Evolutionary conservation across 2,888 invertebrate species (phyloP).

Genomic region (Eilema depressum): DNA sequence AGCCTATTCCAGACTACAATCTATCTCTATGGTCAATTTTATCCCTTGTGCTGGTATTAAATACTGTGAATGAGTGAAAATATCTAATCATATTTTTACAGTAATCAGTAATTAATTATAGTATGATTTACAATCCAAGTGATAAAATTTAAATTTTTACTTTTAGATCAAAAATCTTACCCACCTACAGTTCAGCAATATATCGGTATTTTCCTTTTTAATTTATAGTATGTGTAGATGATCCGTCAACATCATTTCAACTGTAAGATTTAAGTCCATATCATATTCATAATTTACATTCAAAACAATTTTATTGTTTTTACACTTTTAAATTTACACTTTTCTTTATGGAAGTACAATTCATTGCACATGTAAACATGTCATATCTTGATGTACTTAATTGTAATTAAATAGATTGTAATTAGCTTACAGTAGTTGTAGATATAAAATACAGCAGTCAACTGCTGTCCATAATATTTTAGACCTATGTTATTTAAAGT

Average conservation of each 20-base stretch:
- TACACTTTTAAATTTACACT: too few relatives aligned
- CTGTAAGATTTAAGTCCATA: not conserved
- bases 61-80: too few relatives aligned
- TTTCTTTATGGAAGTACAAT: not conserved
- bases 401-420: not conserved
- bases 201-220: slow-evolving; percentile 9
- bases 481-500: not conserved
- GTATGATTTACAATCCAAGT: not conserved
- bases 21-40: too few relatives aligned
- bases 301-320: too few relatives aligned
- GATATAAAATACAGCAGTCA: not conserved
- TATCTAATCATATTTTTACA: too few relatives aligned
- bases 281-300: not conserved
- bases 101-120: too few relatives aligned
- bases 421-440: not conserved
- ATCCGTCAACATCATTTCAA: not conserved
- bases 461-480: not conserved
- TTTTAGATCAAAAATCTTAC: slow-evolving; percentile 10
- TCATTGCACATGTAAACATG: not conserved
- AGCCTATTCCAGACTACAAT: too few relatives aligned
- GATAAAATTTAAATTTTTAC: not conserved
- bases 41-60: not conserved
- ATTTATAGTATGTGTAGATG: not conserved
- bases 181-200: slow-evolving; percentile 5
- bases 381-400: not conserved